Evolutionary conservation across 1,140 invertebrate genomes (phyloP).

Genomic region (Drosophila guanche): DNA sequence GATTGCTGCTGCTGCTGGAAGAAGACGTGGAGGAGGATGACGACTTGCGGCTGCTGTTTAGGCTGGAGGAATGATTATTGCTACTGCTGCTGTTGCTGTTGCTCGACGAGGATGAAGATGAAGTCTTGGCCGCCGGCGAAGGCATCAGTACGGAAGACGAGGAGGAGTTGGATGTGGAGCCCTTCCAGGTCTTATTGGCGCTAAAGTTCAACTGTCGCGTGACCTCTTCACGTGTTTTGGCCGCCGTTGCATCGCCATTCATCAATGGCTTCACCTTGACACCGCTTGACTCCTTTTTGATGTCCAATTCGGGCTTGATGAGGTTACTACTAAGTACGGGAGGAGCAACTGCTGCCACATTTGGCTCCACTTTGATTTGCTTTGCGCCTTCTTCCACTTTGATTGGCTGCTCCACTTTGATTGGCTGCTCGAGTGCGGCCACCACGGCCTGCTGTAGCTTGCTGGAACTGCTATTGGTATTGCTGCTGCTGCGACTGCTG

Average conservation of each 20-base stretch:
- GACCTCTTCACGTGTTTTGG: slow-evolving; percentile 74
- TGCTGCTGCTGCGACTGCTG: slow-evolving; percentile 69
- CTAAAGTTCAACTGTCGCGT: slow-evolving; percentile 71
- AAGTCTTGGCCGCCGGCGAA: slow-evolving; percentile 65
- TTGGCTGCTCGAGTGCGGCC: slow-evolving; percentile 36
- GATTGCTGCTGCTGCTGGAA: slow-evolving; percentile 56
- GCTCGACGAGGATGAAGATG: slow-evolving; percentile 21
- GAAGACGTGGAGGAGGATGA: slow-evolving; percentile 61
- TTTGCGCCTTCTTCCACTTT: slow-evolving; percentile 32
- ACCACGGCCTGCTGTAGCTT: slow-evolving; percentile 43
- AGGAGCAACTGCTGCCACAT: not conserved
- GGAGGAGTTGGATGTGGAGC: slow-evolving; percentile 5
- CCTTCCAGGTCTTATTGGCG: slow-evolving; percentile 12
- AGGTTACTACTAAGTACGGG: slow-evolving; percentile 31
- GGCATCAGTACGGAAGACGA: slow-evolving; percentile 68
- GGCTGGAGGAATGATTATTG: slow-evolving; percentile 62
- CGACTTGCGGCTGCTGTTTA: slow-evolving; percentile 47
- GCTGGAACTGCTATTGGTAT: slow-evolving; percentile 42
- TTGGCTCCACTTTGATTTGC: slow-evolving; percentile 14
- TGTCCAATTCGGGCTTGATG: slow-evolving; percentile 57
- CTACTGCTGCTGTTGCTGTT: slow-evolving; percentile 25
- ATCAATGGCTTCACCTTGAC: slow-evolving; percentile 33
- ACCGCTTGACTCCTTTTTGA: slow-evolving; percentile 59
- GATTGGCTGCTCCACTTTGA: slow-evolving; percentile 42
- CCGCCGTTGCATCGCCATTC: slow-evolving; percentile 41